A percentile compares a stretch with the other conserved stretches of the same genome.
Conservation (phyloP, 2,797 vertebrate species). For the Microctenopoma stevenorrisi region DNA sequence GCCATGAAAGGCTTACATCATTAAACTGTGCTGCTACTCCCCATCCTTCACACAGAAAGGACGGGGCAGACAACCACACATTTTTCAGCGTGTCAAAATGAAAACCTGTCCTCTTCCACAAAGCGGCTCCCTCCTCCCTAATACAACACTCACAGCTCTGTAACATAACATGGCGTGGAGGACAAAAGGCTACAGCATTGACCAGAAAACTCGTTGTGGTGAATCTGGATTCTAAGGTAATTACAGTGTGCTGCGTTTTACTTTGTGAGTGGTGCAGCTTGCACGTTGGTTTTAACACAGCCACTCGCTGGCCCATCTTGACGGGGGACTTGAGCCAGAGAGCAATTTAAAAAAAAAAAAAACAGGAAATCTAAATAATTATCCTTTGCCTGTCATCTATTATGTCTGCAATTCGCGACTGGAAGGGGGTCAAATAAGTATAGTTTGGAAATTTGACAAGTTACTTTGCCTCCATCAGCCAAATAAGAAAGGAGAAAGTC, state of each 20-base stretch:
- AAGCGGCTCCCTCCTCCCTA: conserved; percentile 14
- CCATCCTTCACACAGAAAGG: conserved; percentile 52
- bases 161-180: conserved; percentile 15
- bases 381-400: conserved; percentile 62
- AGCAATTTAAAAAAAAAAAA: conserved; percentile 58
- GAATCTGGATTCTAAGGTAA: conserved; percentile 51
- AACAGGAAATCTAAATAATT: conserved; percentile 60
- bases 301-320: conserved; percentile 28
- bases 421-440: conserved; percentile 64
- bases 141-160: conserved; percentile 26
- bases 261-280: conserved; percentile 31
- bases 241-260: conserved; percentile 40
- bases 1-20: conserved; percentile 68
- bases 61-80: conserved; percentile 48
- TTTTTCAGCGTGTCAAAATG: conserved; percentile 52
- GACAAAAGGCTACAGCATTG: conserved; percentile 52
- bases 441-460: conserved; percentile 65
- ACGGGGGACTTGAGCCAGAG: conserved; percentile 35
- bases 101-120: conserved; percentile 42
- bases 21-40: conserved; percentile 48
- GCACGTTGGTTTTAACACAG: conserved; percentile 44
- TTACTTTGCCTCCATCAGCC: conserved; percentile 67
- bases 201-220: conserved; percentile 50
- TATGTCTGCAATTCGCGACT: conserved; percentile 60
- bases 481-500: conserved; percentile 70